phyloP scores from a whole-genome alignment of 2,888 invertebrate genomes.

The Iphiclides podalirius region DNA sequence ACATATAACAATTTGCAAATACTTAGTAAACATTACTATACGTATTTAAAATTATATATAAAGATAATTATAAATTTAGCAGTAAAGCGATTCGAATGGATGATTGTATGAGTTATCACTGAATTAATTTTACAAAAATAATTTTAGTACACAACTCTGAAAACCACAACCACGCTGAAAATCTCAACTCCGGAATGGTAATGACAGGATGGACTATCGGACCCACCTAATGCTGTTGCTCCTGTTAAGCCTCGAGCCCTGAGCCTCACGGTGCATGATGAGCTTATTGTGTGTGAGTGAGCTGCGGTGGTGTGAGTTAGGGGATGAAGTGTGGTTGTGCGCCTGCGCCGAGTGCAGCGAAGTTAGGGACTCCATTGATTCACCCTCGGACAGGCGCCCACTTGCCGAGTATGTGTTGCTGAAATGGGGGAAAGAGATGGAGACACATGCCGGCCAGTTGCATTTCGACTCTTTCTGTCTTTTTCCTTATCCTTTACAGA shows the following conservation, averaged over 20 bases:
- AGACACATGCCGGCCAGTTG: conserved; percentile 54
- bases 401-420: conserved; percentile 87
- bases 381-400: conserved; percentile 91
- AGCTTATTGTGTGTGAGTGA: conserved; percentile 83
- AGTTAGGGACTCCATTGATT: conserved; percentile 91
- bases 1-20: conserved; percentile 24
- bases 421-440: conserved; percentile 67
- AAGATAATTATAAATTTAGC: conserved; percentile 8
- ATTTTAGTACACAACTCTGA: background rate
- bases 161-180: conserved; percentile 13
- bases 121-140: background rate
- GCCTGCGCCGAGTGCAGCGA: conserved; percentile 89
- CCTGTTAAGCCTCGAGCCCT: conserved; percentile 86
- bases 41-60: background rate
- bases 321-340: conserved; percentile 85
- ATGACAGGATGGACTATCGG: too few relatives aligned
- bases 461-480: too few relatives aligned
- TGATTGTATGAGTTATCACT: conserved; percentile 8
- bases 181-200: conserved; percentile 1
- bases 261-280: conserved; percentile 80
- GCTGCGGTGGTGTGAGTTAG: conserved; percentile 83
- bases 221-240: conserved; percentile 95
- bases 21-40: background rate
- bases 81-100: conserved; percentile 35
- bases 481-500: too few relatives aligned